Evolutionary conservation across 2,888 invertebrate species (phyloP).

Genomic region (Oscheius sp.): DNA sequence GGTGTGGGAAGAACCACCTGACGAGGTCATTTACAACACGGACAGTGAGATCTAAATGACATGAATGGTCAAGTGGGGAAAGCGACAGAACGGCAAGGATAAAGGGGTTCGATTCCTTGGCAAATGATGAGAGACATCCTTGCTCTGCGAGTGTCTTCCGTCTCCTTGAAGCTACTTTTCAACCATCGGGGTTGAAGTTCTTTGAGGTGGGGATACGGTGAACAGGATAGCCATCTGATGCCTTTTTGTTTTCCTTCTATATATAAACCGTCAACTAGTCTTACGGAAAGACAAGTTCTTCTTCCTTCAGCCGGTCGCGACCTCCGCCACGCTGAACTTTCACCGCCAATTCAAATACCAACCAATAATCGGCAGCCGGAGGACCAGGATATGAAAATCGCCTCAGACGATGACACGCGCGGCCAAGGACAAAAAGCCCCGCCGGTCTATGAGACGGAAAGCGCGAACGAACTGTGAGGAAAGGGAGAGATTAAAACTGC

Average conservation of each 20-base stretch:
- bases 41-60: too few species aligned
- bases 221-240: slow-evolving; percentile 14
- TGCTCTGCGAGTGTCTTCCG: slow-evolving; percentile 14
- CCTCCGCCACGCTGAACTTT: background rate
- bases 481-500: background rate
- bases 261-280: too few species aligned
- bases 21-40: too few species aligned
- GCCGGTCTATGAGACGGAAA: slow-evolving; percentile 14
- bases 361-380: background rate
- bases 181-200: slow-evolving; percentile 8
- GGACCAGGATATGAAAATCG: slow-evolving; percentile 1
- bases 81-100: background rate
- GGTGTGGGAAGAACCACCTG: too few species aligned
- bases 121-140: slow-evolving; percentile 22
- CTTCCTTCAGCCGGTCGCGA: background rate
- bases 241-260: too few species aligned
- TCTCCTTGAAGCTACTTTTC: background rate
- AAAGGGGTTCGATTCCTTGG: slow-evolving; percentile 8
- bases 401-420: background rate
- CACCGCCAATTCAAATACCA: slow-evolving; percentile 3
- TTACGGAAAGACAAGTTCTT: too few species aligned
- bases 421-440: background rate
- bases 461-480: background rate
- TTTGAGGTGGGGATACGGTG: slow-evolving; percentile 9
- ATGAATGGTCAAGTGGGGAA: background rate